These are phyloP conservation scores for Amia ocellicauda DNA, from an alignment of 2,113 vertebrate genomes.

Conservation along the genomic window DNA sequence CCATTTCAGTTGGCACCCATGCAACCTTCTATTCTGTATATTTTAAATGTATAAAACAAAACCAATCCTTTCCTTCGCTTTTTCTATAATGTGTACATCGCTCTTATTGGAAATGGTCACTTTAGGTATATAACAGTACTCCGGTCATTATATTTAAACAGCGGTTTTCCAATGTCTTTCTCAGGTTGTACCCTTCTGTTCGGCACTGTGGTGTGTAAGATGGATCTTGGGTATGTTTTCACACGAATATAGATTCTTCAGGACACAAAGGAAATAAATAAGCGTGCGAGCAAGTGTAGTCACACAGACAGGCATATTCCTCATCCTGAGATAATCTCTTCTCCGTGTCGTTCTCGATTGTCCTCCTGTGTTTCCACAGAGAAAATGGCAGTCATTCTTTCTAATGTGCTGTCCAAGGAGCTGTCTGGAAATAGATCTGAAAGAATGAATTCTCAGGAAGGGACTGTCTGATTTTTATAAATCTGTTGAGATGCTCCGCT, in stretches of 20 bases:
- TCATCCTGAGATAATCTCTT: background rate
- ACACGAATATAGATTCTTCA: too few species aligned
- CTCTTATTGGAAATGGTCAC: slow-evolving; percentile 39
- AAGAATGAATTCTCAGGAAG: background rate
- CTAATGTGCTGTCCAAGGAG: background rate
- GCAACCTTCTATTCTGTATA: background rate
- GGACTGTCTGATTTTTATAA: background rate
- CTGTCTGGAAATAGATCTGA: background rate
- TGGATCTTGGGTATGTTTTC: background rate
- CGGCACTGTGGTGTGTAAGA: slow-evolving; percentile 14
- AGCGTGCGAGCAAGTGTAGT: background rate
- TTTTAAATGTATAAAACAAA: slow-evolving; percentile 10
- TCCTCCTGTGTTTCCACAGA: slow-evolving; percentile 11
- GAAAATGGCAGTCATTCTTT: background rate
- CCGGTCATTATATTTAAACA: slow-evolving; percentile 28
- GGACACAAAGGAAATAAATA: background rate
- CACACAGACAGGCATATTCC: background rate
- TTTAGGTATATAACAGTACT: slow-evolving; percentile 29
- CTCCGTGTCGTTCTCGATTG: slow-evolving; percentile 4
- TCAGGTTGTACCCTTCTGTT: slow-evolving; percentile 33
- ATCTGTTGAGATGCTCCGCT: background rate
- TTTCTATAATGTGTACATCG: slow-evolving; percentile 27
- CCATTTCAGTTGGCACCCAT: slow-evolving; percentile 21
- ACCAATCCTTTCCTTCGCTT: background rate
- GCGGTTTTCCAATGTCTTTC: slow-evolving; percentile 21